A percentile compares a stretch with the other conserved stretches of the same genome.
These are phyloP conservation scores for Henricia sp. DNA, from an alignment of 53 echinoderm and acorn worm genomes.

Conservation along the genomic window DNA sequence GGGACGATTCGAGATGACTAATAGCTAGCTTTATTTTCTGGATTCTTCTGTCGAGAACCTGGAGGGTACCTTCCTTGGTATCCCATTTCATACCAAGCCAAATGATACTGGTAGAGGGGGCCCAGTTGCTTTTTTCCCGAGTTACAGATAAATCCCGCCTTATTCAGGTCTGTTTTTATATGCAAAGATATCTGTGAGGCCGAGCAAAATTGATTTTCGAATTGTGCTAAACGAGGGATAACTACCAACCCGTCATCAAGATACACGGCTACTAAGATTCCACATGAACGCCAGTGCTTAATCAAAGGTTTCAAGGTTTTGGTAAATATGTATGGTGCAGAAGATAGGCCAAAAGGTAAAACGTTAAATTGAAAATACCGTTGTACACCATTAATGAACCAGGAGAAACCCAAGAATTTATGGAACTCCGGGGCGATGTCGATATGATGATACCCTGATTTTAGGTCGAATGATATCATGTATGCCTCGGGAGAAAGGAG, in stretches of 20 bases:
- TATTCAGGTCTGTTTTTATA: neutral
- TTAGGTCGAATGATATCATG: slow-evolving; percentile 14
- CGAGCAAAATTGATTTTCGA: neutral
- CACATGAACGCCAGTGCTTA: neutral
- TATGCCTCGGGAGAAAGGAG: neutral
- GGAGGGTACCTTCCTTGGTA: neutral
- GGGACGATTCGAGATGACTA: neutral
- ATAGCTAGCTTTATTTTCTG: neutral
- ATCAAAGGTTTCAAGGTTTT: neutral
- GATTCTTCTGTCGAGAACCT: neutral
- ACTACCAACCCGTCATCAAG: slow-evolving; percentile 13
- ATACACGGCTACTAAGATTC: slow-evolving; percentile 2
- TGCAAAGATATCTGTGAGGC: neutral
- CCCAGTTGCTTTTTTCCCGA: neutral
- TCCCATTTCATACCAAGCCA: slow-evolving; percentile 35
- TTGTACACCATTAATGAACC: neutral
- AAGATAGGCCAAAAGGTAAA: slow-evolving; percentile 1
- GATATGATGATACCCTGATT: slow-evolving; percentile 12
- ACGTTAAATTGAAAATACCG: slow-evolving; percentile 17
- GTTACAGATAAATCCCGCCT: neutral
- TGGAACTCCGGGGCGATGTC: neutral
- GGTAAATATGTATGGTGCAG: neutral
- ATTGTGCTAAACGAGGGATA: neutral
- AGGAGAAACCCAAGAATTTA: neutral
- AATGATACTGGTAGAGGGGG: neutral